Base-by-base conservation (phyloP, 1,140 invertebrate species). In the Paracyclopina nana region DNA sequence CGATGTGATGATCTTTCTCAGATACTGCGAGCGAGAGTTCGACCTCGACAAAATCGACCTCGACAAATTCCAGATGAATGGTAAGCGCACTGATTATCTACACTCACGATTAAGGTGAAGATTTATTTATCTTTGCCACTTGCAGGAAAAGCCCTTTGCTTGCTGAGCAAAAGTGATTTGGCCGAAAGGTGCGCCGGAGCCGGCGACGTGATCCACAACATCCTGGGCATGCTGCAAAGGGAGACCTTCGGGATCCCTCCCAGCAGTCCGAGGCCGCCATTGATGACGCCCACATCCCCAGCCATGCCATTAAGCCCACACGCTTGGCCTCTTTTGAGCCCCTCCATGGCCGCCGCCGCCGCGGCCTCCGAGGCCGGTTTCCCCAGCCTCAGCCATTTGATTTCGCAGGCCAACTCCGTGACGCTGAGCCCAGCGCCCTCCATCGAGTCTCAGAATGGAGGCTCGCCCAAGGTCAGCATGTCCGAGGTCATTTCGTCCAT, bases 1-100 rank as follows among this genome's bases (percentile, higher is more conserved):
- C 56, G 85, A 94, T 61, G 87, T 94, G 1, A 68, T 72, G 9
- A 71, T 78, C 18, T 94, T 92, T 67, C 66, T 95, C 25, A 76
- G 80, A 57, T 92, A 87, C 79, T 86, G 86, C 54, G 82, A 88
- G 62, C 71, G 82, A 34, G 87, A 92, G 65, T 94, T 87, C 62
- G 86, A 91, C 60, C 67, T 95, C 48, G 84, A 86, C 14, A 74
- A 78, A 51, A 80, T 94, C 59, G 82, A 91, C 61, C 79, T 85
- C 72, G 85, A 91, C 59, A 77, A 85, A 67, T 92, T 95, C 64
- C 85, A 90, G 69, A 91, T 95, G 85, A 95, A 95, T 65, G 90
- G 88, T 77, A 70, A 38, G 34, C 29, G 20, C 20, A 16, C 34
- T 38, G 8, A 38, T 14, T n/a, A 38, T 16, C 20, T 31, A 14